A percentile compares a stretch with the other conserved stretches of the same genome.
These are phyloP conservation scores for Entomobrya proxima DNA, from an alignment of 2,888 invertebrate species.

Conservation along the genomic window DNA sequence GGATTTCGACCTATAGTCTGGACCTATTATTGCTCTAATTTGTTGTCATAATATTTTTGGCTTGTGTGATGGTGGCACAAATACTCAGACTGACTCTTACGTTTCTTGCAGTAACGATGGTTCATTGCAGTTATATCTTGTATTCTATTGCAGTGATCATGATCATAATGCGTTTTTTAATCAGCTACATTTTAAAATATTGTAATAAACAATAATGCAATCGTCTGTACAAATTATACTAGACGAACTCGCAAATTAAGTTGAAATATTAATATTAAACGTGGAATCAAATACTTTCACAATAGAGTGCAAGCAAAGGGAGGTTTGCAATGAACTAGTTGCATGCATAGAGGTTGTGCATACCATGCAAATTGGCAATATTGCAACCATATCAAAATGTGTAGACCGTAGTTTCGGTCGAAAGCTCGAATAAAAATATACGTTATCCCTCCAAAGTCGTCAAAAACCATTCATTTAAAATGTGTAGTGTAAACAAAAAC, in stretches of 20 bases:
- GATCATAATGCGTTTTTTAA: background rate
- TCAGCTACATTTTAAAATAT: background rate
- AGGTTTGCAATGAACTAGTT: background rate
- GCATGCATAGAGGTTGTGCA: background rate
- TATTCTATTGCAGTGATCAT: background rate
- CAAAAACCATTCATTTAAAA: too few species aligned
- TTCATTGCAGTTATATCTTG: too few species aligned
- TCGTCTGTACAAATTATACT: background rate
- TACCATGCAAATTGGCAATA: background rate
- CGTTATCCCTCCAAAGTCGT: too few species aligned
- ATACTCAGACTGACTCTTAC: background rate
- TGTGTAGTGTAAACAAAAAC: too few species aligned
- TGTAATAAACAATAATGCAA: background rate
- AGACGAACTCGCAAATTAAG: constrained; percentile 30
- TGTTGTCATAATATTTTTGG: constrained; percentile 53
- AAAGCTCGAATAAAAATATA: too few species aligned
- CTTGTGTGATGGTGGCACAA: constrained; percentile 27
- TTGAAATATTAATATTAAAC: constrained; percentile 50
- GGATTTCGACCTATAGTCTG: constrained; percentile 59
- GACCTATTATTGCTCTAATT: constrained; percentile 65
- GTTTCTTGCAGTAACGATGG: too few species aligned
- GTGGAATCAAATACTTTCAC: constrained; percentile 59
- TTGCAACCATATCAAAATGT: background rate
- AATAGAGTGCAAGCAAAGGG: constrained; percentile 18
- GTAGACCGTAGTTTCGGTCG: too few species aligned